A percentile compares a stretch with the other conserved stretches of the same genome.
Conservation (phyloP, 2,113 vertebrate genomes). For the Planiliza haematocheilus region DNA sequence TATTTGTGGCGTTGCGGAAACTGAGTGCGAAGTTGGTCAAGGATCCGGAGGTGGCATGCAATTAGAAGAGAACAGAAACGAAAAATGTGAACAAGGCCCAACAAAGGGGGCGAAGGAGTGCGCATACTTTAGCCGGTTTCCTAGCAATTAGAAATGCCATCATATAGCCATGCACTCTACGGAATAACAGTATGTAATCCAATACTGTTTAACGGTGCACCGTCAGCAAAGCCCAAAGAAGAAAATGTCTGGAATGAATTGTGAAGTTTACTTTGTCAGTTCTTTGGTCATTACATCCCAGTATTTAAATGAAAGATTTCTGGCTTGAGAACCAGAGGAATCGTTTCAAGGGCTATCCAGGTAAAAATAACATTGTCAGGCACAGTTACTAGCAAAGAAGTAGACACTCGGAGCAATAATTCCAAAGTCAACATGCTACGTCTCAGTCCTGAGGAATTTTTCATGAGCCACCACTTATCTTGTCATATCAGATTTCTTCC, state of each 20-base stretch:
- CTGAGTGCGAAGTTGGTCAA: background rate
- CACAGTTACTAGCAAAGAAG: slow-evolving; percentile 63
- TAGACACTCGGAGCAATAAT: slow-evolving; percentile 69
- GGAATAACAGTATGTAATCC: background rate
- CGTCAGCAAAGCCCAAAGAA: slow-evolving; percentile 2
- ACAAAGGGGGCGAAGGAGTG: background rate
- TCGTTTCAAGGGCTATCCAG: slow-evolving; percentile 59
- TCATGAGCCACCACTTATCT: slow-evolving; percentile 85
- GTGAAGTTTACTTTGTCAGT: slow-evolving; percentile 24
- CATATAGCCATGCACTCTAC: background rate
- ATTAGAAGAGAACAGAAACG: background rate
- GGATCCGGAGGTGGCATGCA: background rate
- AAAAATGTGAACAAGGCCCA: slow-evolving; percentile 4
- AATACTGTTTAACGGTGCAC: slow-evolving; percentile 11
- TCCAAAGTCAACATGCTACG: slow-evolving; percentile 78
- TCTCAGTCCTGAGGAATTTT: slow-evolving; percentile 81
- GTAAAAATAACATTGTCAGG: slow-evolving; percentile 76
- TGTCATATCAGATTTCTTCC: slow-evolving; percentile 84
- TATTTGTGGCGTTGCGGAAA: background rate
- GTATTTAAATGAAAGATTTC: slow-evolving; percentile 49
- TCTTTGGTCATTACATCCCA: slow-evolving; percentile 44
- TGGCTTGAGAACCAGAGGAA: slow-evolving; percentile 41
- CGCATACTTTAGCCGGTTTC: background rate
- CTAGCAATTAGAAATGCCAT: slow-evolving; percentile 1
- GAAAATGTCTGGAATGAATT: slow-evolving; percentile 50